Evolutionary conservation across 92 coral and sea anemone species (phyloP), one percentile per base, ranked within the genome.

Genomic region (Siderastrea radians): DNA sequence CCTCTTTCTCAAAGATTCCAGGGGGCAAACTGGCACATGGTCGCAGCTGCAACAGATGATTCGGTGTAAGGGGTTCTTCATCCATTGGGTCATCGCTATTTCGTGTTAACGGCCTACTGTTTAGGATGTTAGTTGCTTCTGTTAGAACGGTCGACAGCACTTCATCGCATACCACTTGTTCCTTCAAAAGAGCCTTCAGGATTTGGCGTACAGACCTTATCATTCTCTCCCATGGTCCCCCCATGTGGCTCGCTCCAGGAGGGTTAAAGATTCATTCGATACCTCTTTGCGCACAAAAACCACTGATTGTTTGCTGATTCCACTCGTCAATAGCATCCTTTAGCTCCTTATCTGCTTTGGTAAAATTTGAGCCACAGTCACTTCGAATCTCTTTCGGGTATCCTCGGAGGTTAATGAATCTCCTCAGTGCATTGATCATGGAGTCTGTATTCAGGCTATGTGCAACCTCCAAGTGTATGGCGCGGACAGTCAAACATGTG

Each of bases 401-500:
- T 11, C 97, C 95, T 8, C 95, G 86, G 19, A 73, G 49, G 19
- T 90, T 75, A 54, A 94, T 84, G 65, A 94, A 94, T 54, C 97
- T 89, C 49, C 86, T 86, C 38, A 94, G 74, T 3, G 93, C 93
- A 61, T 94, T 83, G 0, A 92, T 74, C 84, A 94, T 62, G 7
- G 97, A 92, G 45, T 91, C 93, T 0, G 93, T 68, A 44, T 84
- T 65, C 72, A 89, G 38, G 5, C 82, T 77, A 68, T 91, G 86
- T 1, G 89, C 88, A 43, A 90, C 67, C 70, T 86, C 93, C 15
- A 86, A 76, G 72, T 93, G 96, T n/a, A 90, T 90, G 48, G 93
- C 94, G 43, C 92, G 75, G 55, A 84, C 68, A 11, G 74, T 74
- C 43, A 87, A 65, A 66, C 94, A 94, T 0, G 92, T 86, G 63